These are phyloP conservation scores for Euphydryas editha DNA, from an alignment of 2,888 invertebrate species.

Conservation along the genomic window DNA sequence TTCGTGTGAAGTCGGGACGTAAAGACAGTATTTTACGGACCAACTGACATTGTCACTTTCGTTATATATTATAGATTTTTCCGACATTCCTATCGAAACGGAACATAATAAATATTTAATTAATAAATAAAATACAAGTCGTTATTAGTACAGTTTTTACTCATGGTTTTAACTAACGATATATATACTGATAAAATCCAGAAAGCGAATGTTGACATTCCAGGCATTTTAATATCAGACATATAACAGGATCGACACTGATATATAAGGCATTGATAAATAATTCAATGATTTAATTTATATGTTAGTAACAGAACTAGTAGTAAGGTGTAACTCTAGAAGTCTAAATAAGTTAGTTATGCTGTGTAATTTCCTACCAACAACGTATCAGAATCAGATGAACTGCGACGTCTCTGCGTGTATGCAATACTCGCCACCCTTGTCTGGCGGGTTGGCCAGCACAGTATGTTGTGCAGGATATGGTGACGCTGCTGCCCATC, in stretches of 20 bases:
- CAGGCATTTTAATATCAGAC: slow-evolving; percentile 15
- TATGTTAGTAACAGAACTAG: background rate
- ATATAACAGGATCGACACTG: slow-evolving; percentile 23
- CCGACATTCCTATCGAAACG: background rate
- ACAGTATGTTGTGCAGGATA: too few relatives aligned
- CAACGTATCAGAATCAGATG: too few relatives aligned
- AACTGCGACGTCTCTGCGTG: too few relatives aligned
- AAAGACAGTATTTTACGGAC: background rate
- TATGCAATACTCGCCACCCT: too few relatives aligned
- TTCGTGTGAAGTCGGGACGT: too few relatives aligned
- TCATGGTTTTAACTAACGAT: slow-evolving; percentile 13
- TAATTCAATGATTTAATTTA: slow-evolving; percentile 30
- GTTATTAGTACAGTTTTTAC: slow-evolving; percentile 9
- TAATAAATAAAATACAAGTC: slow-evolving; percentile 21
- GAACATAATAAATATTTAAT: slow-evolving; percentile 9
- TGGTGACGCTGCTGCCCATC: too few relatives aligned
- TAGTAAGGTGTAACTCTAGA: background rate
- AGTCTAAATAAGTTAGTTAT: background rate
- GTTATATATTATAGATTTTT: background rate
- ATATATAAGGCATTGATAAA: slow-evolving; percentile 36
- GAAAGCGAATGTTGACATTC: slow-evolving; percentile 27
- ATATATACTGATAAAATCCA: slow-evolving; percentile 21
- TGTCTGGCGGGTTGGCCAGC: too few relatives aligned
- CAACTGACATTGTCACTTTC: background rate
- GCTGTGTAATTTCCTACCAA: too few relatives aligned